Conservation (phyloP, 2,888 invertebrate species). For the Patella ulyssiponensis region DNA sequence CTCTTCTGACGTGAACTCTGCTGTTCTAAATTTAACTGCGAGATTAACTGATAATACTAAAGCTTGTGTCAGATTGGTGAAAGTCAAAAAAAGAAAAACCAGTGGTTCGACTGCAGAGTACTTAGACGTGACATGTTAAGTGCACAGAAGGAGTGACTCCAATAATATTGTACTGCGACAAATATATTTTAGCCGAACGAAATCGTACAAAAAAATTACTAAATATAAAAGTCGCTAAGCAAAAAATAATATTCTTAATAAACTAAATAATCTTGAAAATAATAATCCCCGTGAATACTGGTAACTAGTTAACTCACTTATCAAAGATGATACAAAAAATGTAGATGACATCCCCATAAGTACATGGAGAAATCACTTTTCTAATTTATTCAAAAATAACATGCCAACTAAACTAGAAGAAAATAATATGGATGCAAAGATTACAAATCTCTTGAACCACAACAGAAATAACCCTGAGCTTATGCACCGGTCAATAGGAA, state of each 20-base stretch:
- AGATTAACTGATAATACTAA: too few relatives aligned
- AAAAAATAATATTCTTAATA: not conserved
- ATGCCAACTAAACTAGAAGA: not conserved
- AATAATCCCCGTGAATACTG: not conserved
- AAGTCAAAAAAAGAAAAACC: too few relatives aligned
- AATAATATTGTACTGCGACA: not conserved
- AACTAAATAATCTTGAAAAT: not conserved
- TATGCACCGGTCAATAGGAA: too few relatives aligned
- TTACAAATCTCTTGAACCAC: not conserved
- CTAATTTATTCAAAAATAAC: not conserved
- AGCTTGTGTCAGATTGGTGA: too few relatives aligned
- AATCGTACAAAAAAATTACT: constrained; percentile 2
- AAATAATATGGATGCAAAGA: not conserved
- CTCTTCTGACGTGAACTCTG: too few relatives aligned
- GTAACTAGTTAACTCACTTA: not conserved
- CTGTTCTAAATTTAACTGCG: too few relatives aligned
- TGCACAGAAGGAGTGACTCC: not conserved
- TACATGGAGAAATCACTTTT: not conserved
- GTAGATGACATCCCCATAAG: not conserved
- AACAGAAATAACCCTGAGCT: not conserved
- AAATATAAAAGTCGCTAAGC: not conserved
- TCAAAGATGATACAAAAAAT: not conserved
- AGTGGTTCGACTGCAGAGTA: too few relatives aligned
- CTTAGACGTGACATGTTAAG: too few relatives aligned
- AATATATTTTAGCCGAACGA: not conserved